Evolutionary conservation across 2,113 vertebrate genomes (phyloP), one percentile per base, ranked within the genome.

Genomic region (Colistium nudipinnis): DNA sequence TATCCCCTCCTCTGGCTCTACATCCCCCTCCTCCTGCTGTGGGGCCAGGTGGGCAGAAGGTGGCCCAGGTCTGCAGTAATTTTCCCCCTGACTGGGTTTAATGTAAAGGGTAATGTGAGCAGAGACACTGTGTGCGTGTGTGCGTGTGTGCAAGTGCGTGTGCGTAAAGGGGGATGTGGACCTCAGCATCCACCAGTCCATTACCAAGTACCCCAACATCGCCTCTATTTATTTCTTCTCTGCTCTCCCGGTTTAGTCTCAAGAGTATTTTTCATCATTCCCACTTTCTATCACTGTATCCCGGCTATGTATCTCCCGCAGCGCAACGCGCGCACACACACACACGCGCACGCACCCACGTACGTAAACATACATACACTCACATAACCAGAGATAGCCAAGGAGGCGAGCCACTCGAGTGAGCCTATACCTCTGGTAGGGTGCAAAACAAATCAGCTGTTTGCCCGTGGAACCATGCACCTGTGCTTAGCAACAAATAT

Each of bases 21-120:
- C 43, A 11, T 61, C 70, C 78, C 74, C 63, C 41, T 65, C 67
- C 74, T 72, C 80, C 80, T 47, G 55, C 78, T 57, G 73, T 78
- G 89, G 90, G 80, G 81, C 91, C 91, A 93, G 92, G 93, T 93
- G 92, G 90, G 89, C 88, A 76, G 82, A 81, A 70, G 74, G 82
- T 83, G 88, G 87, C 54, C 78, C 86, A 85, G 84, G 91, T 90
- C 86, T 84, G 79, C 81, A 77, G 88, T 91, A 83, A 94, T 93
- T 94, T 93, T 92, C 91, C 90, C 79, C 91, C 81, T 91, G 92
- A 93, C 92, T 92, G 90, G 82, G 90, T 93, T 93, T 94, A 92
- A 92, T 93, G 92, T 92, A 92, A 93, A 88, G 89, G 89, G 85
- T 92, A 92, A 93, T 91, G 92, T 88, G 88, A 90, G 86, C 84